Evolutionary conservation across 2,888 invertebrate genomes (phyloP).

Genomic region (Siphlonurus alternatus): DNA sequence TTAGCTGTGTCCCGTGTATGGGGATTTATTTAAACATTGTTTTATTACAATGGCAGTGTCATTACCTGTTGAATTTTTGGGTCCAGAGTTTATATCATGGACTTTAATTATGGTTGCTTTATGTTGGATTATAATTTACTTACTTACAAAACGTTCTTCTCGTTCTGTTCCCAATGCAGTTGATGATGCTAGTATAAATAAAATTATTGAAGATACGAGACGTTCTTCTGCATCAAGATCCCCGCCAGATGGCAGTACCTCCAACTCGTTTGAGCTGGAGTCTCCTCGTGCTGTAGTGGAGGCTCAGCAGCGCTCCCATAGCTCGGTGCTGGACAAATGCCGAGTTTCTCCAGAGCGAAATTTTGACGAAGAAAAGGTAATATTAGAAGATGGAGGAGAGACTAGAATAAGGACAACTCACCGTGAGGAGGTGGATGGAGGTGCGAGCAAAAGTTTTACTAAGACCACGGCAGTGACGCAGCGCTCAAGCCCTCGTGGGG

Average conservation of each 20-base stretch:
- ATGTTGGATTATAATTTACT: background rate
- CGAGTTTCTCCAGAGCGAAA: background rate
- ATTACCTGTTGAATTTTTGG: background rate
- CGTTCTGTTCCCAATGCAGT: background rate
- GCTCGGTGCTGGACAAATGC: background rate
- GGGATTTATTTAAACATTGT: background rate
- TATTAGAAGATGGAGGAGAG: background rate
- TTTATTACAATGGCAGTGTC: background rate
- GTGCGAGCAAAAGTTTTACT: background rate
- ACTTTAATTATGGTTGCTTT: background rate
- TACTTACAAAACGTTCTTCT: background rate
- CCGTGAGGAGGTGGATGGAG: background rate
- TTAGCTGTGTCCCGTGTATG: background rate
- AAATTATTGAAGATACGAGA: background rate
- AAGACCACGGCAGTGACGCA: background rate
- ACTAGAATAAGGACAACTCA: background rate
- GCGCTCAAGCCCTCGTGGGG: background rate
- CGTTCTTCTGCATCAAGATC: background rate
- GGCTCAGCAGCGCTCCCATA: background rate
- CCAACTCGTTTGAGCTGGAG: background rate
- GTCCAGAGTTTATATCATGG: background rate
- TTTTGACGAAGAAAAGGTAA: background rate
- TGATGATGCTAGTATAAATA: background rate
- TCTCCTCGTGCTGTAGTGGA: background rate
- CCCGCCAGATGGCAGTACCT: background rate